A percentile compares a stretch with the other conserved stretches of the same genome.
These are phyloP conservation scores for Pissodes strobi DNA, from an alignment of 1,140 invertebrate species.

Conservation along the genomic window DNA sequence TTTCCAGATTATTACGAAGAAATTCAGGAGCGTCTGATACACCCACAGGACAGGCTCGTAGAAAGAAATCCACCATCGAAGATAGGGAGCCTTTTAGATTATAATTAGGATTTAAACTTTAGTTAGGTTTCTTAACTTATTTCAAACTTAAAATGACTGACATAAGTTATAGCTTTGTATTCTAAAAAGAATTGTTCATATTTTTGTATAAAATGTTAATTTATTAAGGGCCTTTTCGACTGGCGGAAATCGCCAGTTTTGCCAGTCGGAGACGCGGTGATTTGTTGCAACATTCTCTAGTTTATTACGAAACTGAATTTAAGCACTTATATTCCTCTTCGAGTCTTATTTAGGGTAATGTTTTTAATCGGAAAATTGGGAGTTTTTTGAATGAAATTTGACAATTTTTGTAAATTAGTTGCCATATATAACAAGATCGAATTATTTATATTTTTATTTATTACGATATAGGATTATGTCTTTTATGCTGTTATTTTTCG, in stretches of 20 bases:
- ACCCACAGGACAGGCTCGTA: constrained; percentile 60
- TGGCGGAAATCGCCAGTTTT: constrained; percentile 48
- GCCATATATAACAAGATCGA: constrained; percentile 44
- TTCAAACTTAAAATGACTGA: constrained; percentile 53
- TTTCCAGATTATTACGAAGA: constrained; percentile 67
- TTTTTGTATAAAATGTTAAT: constrained; percentile 52
- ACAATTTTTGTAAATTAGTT: constrained; percentile 44
- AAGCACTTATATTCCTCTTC: constrained; percentile 16
- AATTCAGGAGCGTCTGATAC: constrained; percentile 69
- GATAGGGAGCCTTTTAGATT: constrained; percentile 69
- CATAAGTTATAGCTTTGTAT: constrained; percentile 47
- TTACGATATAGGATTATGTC: constrained; percentile 28
- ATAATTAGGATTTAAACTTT: constrained; percentile 53
- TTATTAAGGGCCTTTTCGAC: constrained; percentile 37
- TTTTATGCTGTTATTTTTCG: constrained; percentile 30
- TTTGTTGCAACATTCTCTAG: constrained; percentile 31
- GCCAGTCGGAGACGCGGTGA: constrained; percentile 25
- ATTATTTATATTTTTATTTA: constrained; percentile 40
- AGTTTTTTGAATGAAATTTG: constrained; percentile 12
- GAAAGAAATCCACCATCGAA: constrained; percentile 62
- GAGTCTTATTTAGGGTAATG: constrained; percentile 16
- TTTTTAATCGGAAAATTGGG: constrained; percentile 2
- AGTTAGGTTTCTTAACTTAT: constrained; percentile 43
- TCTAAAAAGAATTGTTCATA: constrained; percentile 51
- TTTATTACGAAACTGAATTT: constrained; percentile 33